Evolutionary conservation across 2,888 invertebrate species (phyloP), one percentile per base, ranked within the genome.

Genomic region (Meloe dianella): DNA sequence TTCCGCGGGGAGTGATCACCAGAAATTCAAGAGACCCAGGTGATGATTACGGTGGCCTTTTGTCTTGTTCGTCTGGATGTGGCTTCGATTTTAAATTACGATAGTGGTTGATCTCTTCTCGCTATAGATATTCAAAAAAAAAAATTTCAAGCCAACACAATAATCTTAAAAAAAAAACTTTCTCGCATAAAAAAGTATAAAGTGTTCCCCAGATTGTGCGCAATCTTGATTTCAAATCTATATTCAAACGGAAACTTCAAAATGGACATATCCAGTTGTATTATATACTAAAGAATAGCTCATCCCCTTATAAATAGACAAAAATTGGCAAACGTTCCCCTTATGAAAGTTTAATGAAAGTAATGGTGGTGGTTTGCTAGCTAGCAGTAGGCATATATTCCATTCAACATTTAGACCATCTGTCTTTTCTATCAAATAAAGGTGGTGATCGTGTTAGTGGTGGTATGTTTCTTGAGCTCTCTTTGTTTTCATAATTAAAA

Each of bases 401-500:
- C 6, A 51, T 51, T 51, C 51, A 51, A 41, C 5, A 22, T 24
- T 22, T 41, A 58, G 65, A 68, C 66, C 70, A 70, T 70, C 68
- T 68, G 70, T 70, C 70, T 70, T 70, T 70, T 68, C 63, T 70
- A 68, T 70, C 64, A 68, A 64, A 66, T 30, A n/a, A 27, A 56
- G 62, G 62, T 29, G 27, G 57, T 27, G 47, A 47, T n/a, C 6
- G 38, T 41, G 38, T 35, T 35, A 12, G 38, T 41, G 47, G 51
- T 51, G 51, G 5, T 51, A 24, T 77, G 77, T 74, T 81, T 80
- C 80, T 80, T 80, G 76, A 78, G 78, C 76, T 75, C 76, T 75
- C 79, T 81, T 81, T 81, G 81, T 82, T 80, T 79, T 75, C 81
- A 76, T 81, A 81, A 82, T 82, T 82, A 82, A 82, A 82, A 81